Evolutionary conservation across 2,888 invertebrate genomes (phyloP).

Genomic region (Papilio elwesi): DNA sequence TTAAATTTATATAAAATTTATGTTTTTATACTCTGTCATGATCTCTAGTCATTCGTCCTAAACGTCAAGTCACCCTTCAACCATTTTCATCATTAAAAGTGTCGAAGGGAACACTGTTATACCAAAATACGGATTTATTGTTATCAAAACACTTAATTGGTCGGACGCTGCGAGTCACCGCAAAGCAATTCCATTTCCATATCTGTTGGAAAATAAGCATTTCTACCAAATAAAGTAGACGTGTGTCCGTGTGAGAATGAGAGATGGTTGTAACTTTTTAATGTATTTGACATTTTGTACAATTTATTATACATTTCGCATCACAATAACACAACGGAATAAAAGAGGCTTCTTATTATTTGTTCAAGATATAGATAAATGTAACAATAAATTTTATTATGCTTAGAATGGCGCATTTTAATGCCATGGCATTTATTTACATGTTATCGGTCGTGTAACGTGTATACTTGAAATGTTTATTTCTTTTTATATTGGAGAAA

Average conservation of each 20-base stretch:
- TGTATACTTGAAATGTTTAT: neutral
- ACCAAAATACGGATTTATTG: slow-evolving; percentile 60
- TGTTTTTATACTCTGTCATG: neutral
- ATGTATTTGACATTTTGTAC: slow-evolving; percentile 36
- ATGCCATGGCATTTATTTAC: neutral
- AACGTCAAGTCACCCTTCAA: neutral
- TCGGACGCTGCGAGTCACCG: slow-evolving; percentile 48
- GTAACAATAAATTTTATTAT: slow-evolving; percentile 15
- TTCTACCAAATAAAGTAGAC: slow-evolving; percentile 46
- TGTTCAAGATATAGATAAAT: slow-evolving; percentile 20
- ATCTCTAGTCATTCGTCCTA: neutral
- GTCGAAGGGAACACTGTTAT: slow-evolving; percentile 54
- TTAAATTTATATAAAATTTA: too few species aligned
- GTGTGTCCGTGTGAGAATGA: slow-evolving; percentile 24
- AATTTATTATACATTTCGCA: slow-evolving; percentile 32
- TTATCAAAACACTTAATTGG: slow-evolving; percentile 69
- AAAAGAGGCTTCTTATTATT: slow-evolving; percentile 20
- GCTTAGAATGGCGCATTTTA: neutral
- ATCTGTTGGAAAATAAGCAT: slow-evolving; percentile 50
- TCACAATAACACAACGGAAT: slow-evolving; percentile 15
- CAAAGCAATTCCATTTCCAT: slow-evolving; percentile 60
- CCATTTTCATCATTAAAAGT: slow-evolving; percentile 55
- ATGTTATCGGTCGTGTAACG: slow-evolving; percentile 1
- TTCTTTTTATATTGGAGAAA: neutral
- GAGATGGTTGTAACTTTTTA: slow-evolving; percentile 37